These are phyloP conservation scores for Sarcophaga subvicina DNA, from an alignment of 2,888 invertebrate species.

Conservation along the genomic window DNA sequence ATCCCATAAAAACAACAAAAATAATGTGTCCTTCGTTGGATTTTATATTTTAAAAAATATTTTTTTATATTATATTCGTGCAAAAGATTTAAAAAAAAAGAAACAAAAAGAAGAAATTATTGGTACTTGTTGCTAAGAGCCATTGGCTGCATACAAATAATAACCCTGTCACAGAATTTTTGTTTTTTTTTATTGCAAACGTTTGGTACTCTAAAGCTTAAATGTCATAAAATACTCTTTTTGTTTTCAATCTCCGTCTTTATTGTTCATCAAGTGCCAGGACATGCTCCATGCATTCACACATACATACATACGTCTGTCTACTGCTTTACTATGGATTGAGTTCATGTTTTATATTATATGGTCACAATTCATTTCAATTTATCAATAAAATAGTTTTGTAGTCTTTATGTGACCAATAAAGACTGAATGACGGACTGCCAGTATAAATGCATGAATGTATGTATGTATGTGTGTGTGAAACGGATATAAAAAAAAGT, in stretches of 20 bases:
- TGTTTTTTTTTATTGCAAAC: not conserved
- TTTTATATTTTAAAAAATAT: not conserved
- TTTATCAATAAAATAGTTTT: conserved; percentile 68
- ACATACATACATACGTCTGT: not conserved
- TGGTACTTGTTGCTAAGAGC: conserved; percentile 63
- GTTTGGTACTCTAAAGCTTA: not conserved
- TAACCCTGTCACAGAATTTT: not conserved
- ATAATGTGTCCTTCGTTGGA: not conserved
- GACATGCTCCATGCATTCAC: not conserved
- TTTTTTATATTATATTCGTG: not conserved
- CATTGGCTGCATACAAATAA: conserved; percentile 29
- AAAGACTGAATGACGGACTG: conserved; percentile 10
- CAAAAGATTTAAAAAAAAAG: too few species aligned
- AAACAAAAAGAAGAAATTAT: conserved; percentile 9
- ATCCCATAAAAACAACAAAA: not conserved
- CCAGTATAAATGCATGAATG: not conserved
- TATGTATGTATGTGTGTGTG: not conserved
- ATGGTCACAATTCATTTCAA: conserved; percentile 65
- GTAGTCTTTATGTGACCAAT: conserved; percentile 61
- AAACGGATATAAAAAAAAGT: conserved; percentile 22
- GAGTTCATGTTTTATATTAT: conserved; percentile 39
- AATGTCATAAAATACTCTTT: conserved; percentile 42
- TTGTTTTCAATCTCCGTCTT: conserved; percentile 41
- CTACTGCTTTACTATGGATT: not conserved
- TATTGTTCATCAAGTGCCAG: conserved; percentile 17